Base-by-base conservation (phyloP, 2,113 vertebrate species). In the Mormyrus iriodes region DNA sequence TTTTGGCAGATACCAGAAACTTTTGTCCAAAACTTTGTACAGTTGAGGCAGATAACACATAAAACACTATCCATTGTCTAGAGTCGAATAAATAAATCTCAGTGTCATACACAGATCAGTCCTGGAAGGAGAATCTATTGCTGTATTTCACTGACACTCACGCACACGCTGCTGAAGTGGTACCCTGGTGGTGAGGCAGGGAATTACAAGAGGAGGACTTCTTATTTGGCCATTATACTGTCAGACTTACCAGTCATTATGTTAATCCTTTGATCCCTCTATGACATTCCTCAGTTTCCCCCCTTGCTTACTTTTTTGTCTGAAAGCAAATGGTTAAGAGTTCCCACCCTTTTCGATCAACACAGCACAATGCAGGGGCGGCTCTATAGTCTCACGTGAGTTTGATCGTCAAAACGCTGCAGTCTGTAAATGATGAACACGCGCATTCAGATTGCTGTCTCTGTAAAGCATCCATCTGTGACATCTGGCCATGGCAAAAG, bases 401-500 rank as follows among this genome's bases (percentile, higher is more conserved):
- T 19, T 82, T 42, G n/a, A 76, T 15, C n/a, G 17, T 53, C 31
- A 58, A 17, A 87, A 17, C 31, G 31, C 27, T 53, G 27, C 35
- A 31, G 17, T 31, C 5, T 53, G 13, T 31, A 35, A 79, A 61
- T n/a, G 24, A n/a, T 24, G 31, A n/a, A 89, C 88, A 88, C 82
- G 51, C 15, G 46, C 51, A 46, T 53, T 73, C 84, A 94, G 90
- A 92, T 92, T 89, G 55, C 55, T n/a, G 88, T 31, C 61, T 12
- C 12, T 31, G n/a, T 69, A 69, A 31, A 12, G 4, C 61, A 31
- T 31, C 27, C 0, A 69, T 69, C 61, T 69, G 31, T 69, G 95
- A 95, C 95, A 96, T 95, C 95, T 96, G 96, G 94, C 95, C 90
- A 91, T 90, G 91, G 91, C 90, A 93, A 95, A 94, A 85, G 90